A percentile compares a stretch with the other conserved stretches of the same genome.
Conservation (phyloP, 92 coral and sea anemone species). For the Palythoa grandiflora region DNA sequence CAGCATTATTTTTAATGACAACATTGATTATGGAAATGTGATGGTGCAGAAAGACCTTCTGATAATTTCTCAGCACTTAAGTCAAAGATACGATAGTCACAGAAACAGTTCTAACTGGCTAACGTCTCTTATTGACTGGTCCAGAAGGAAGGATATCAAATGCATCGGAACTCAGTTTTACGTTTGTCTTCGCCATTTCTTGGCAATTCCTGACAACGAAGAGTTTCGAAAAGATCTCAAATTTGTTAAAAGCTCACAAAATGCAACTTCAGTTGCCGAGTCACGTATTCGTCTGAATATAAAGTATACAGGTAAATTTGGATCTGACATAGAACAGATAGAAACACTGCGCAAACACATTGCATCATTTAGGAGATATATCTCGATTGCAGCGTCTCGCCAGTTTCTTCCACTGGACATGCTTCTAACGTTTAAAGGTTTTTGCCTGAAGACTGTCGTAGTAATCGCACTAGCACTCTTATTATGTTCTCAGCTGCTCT, state of each 20-base stretch:
- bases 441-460: constrained; percentile 30
- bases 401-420: constrained; percentile 45
- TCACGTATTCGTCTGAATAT: constrained; percentile 62
- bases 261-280: not conserved
- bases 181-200: constrained; percentile 49
- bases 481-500: constrained; percentile 49
- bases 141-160: not conserved
- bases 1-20: constrained; percentile 38
- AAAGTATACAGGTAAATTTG: constrained; percentile 22
- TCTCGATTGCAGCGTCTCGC: constrained; percentile 33
- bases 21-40: constrained; percentile 44
- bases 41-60: constrained; percentile 14
- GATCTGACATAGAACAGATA: constrained; percentile 10
- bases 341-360: constrained; percentile 30
- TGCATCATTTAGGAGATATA: not conserved
- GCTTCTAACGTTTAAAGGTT: constrained; percentile 19
- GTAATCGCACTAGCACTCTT: constrained; percentile 41
- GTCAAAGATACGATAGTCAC: not conserved
- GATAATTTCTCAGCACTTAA: constrained; percentile 26
- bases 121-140: constrained; percentile 56
- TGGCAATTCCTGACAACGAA: constrained; percentile 25
- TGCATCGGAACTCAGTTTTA: constrained; percentile 53
- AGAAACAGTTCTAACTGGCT: constrained; percentile 57
- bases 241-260: not conserved
- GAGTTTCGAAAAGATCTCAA: constrained; percentile 39